Percentiles rank a stretch among this genome's conserved stretches.
These are phyloP conservation scores for Machimus atricapillus DNA, from an alignment of 2,888 invertebrate species.

Conservation along the genomic window DNA sequence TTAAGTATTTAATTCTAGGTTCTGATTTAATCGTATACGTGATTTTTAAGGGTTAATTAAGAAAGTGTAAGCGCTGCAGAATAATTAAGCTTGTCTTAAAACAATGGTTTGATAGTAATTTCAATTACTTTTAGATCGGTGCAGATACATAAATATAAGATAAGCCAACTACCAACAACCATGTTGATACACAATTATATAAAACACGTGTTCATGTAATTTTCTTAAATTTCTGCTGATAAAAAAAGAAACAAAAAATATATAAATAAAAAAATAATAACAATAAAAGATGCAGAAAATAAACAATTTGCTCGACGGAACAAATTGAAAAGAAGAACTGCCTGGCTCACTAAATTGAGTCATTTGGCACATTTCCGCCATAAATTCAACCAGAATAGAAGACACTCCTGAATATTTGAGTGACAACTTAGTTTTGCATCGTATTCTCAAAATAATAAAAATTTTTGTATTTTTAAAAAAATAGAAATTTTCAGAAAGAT, in stretches of 20 bases:
- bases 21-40: not conserved
- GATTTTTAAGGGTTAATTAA: not conserved
- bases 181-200: not conserved
- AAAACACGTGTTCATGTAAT: not conserved
- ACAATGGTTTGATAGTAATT: too few relatives aligned
- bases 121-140: too few relatives aligned
- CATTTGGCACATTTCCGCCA: not conserved
- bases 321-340: not conserved
- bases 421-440: not conserved
- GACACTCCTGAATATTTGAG: not conserved
- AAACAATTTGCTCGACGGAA: not conserved
- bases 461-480: not conserved
- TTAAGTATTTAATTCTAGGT: not conserved
- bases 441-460: not conserved
- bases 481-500: not conserved
- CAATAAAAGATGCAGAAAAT: not conserved
- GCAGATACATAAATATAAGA: too few relatives aligned
- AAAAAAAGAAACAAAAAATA: not conserved
- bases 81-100: too few relatives aligned
- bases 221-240: not conserved
- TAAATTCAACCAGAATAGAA: not conserved
- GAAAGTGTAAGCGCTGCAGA: too few relatives aligned
- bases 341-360: not conserved
- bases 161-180: not conserved
- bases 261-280: not conserved